Conservation (phyloP, 2,888 invertebrate species). For the Cephonodes hylas region DNA sequence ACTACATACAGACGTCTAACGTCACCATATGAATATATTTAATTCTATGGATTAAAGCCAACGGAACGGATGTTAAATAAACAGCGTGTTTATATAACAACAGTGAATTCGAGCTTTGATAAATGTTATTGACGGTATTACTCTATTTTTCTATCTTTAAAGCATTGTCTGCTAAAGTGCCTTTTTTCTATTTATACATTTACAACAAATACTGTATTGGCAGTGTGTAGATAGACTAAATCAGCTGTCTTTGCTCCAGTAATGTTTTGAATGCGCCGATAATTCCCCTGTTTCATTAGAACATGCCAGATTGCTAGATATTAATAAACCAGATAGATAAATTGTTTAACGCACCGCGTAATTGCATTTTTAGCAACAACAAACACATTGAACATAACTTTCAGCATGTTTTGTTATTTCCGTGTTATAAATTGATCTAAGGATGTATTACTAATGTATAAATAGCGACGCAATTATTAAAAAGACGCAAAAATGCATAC, state of each 20-base stretch:
- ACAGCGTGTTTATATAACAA: not conserved
- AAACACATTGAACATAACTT: not conserved
- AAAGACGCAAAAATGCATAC: not conserved
- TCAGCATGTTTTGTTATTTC: not conserved
- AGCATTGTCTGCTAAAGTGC: not conserved
- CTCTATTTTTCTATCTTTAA: not conserved
- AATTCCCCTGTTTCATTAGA: not conserved
- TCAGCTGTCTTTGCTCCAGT: not conserved
- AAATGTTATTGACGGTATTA: not conserved
- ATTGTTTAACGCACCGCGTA: too few species aligned
- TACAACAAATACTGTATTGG: not conserved
- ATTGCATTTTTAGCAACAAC: not conserved
- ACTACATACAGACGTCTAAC: constrained; percentile 18
- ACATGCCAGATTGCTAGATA: not conserved
- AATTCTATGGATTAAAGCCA: constrained; percentile 1
- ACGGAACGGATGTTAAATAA: not conserved
- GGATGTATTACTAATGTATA: too few species aligned
- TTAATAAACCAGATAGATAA: not conserved
- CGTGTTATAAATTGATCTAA: not conserved
- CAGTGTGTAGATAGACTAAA: not conserved
- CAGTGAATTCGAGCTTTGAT: not conserved
- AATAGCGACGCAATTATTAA: not conserved
- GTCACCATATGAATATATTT: not conserved
- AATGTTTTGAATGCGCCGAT: not conserved
- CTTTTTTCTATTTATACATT: not conserved